phyloP scores from a whole-genome alignment of 1,140 invertebrate genomes.

The Drosophila tsacasi region DNA sequence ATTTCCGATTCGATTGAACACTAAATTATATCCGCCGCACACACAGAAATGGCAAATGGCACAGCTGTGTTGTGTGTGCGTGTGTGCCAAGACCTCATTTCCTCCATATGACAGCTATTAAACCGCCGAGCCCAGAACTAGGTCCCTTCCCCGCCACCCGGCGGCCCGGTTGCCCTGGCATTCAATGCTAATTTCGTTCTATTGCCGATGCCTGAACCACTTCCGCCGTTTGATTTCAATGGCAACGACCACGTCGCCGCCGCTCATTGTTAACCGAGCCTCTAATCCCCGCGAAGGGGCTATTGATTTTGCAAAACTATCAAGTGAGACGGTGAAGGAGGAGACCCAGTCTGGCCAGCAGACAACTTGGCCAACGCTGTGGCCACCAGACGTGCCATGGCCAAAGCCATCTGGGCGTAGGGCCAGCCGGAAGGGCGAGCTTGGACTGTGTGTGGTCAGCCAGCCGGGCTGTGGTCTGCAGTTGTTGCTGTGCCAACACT shows the following conservation, averaged over 20 bases:
- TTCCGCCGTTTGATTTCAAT: conserved; percentile 82
- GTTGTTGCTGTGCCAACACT: conserved; percentile 2
- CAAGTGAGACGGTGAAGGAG: conserved; percentile 20
- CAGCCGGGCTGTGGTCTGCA: not conserved
- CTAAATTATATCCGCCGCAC: conserved; percentile 71
- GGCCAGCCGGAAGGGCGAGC: conserved; percentile 2
- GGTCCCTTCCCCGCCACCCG: not conserved
- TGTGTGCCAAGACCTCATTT: conserved; percentile 51
- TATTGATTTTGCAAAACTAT: conserved; percentile 73
- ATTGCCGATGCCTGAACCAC: conserved; percentile 51
- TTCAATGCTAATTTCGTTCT: conserved; percentile 66
- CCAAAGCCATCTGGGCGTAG: conserved; percentile 24
- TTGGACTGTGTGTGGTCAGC: not conserved
- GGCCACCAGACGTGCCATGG: conserved; percentile 29
- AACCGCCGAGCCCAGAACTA: conserved; percentile 9
- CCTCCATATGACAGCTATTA: conserved; percentile 57
- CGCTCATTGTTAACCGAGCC: conserved; percentile 11
- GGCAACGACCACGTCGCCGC: conserved; percentile 49
- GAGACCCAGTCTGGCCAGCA: conserved; percentile 1
- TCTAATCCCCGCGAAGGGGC: conserved; percentile 21
- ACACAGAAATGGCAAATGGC: conserved; percentile 2
- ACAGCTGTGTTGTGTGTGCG: conserved; percentile 4
- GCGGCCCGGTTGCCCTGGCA: conserved; percentile 19
- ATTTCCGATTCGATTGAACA: conserved; percentile 76
- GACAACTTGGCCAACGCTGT: conserved; percentile 12